Percentiles rank a stretch among this genome's conserved stretches.
These are phyloP conservation scores for Sus cebifrons DNA, from an alignment of 2,797 vertebrate species.

Conservation along the genomic window DNA sequence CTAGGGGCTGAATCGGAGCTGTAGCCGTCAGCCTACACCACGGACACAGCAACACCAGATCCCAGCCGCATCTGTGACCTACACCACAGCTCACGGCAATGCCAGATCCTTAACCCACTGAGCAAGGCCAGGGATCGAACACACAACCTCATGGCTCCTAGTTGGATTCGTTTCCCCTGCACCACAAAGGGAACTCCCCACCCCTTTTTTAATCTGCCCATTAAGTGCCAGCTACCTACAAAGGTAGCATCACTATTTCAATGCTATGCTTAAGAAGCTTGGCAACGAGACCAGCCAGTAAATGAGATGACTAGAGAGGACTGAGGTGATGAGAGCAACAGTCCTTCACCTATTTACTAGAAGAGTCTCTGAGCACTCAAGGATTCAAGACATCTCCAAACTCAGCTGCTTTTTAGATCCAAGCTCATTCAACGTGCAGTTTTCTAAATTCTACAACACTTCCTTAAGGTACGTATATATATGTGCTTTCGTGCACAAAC, in stretches of 20 bases:
- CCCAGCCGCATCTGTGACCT: no score
- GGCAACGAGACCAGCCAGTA: neutral
- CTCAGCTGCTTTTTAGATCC: neutral
- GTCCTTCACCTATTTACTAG: neutral
- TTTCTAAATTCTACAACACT: slow-evolving; percentile 11
- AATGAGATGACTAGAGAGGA: neutral
- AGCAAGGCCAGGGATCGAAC: no score
- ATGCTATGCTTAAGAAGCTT: neutral
- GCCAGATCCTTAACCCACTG: no score
- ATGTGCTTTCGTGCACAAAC: neutral
- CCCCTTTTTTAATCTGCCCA: neutral
- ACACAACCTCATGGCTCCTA: no score
- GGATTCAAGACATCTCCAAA: neutral
- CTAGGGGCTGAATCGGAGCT: no score
- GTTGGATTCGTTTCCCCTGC: no score
- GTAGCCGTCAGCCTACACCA: no score
- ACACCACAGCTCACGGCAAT: no score
- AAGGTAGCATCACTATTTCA: neutral
- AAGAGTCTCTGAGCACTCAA: neutral
- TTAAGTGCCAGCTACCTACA: neutral
- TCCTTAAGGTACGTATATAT: neutral
- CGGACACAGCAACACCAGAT: no score
- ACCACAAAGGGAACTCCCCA: no score
- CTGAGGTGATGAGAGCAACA: neutral
- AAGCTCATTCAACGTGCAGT: neutral